Conservation (phyloP, 1,140 invertebrate genomes). For the Pogonognathellus flavescens region DNA sequence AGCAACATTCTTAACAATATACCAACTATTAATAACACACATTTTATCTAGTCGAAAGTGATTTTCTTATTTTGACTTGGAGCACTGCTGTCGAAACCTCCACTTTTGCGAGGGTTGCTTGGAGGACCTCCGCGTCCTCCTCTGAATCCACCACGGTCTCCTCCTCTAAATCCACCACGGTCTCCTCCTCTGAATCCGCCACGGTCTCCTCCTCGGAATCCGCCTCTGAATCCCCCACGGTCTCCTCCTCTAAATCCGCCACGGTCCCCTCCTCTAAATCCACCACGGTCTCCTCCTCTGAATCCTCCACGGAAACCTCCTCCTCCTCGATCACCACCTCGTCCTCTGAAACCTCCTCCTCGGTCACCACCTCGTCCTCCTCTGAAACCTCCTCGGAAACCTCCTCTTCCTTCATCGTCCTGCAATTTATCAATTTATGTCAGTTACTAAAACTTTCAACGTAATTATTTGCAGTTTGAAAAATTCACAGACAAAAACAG, state of each 20-base stretch:
- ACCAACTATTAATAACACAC: conserved; percentile 9
- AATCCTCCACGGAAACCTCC: conserved; percentile 65
- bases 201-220: conserved; percentile 65
- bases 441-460: not conserved
- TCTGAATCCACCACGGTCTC: conserved; percentile 58
- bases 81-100: conserved; percentile 68
- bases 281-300: conserved; percentile 61
- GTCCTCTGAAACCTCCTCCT: conserved; percentile 68
- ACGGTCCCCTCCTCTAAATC: conserved; percentile 54
- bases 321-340: conserved; percentile 64
- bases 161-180: conserved; percentile 65
- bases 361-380: conserved; percentile 60
- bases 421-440: not conserved
- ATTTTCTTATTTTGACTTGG: conserved; percentile 85
- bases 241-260: conserved; percentile 64
- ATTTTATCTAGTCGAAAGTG: conserved; percentile 78
- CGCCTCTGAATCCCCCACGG: conserved; percentile 66
- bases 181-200: conserved; percentile 64
- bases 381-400: conserved; percentile 56
- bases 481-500: not conserved
- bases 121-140: conserved; percentile 70
- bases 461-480: not conserved
- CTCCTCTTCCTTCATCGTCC: conserved; percentile 12
- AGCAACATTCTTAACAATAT: conserved; percentile 26
- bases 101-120: conserved; percentile 45